These are phyloP conservation scores for Stictonetta naevosa DNA, from an alignment of 2,113 vertebrate species.

Conservation along the genomic window DNA sequence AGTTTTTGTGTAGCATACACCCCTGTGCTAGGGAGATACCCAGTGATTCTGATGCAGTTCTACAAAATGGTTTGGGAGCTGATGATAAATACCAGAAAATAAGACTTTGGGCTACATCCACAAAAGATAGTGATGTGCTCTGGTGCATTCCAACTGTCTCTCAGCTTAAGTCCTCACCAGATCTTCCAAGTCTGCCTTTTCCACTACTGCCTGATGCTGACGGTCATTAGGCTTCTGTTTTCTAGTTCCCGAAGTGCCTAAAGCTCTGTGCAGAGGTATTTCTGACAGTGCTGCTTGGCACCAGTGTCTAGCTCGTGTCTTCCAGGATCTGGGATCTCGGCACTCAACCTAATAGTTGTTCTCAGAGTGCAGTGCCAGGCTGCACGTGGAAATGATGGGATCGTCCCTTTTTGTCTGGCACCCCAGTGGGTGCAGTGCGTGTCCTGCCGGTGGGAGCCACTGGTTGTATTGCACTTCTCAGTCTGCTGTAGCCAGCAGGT, in stretches of 20 bases:
- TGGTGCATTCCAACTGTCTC: not conserved
- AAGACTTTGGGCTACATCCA: not conserved
- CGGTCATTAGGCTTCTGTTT: not conserved
- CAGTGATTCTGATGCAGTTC: not conserved
- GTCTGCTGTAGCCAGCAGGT: not conserved
- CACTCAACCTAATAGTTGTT: not conserved
- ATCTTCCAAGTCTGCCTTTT: not conserved
- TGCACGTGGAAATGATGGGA: not conserved
- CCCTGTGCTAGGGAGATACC: not conserved
- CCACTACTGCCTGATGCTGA: not conserved
- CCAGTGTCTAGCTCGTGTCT: not conserved
- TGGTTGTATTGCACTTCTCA: not conserved
- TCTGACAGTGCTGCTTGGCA: not conserved
- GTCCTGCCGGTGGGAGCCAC: not conserved
- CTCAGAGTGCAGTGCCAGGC: not conserved
- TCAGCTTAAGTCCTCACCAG: not conserved
- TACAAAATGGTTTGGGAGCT: not conserved
- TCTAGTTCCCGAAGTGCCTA: not conserved
- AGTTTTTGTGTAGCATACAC: not conserved
- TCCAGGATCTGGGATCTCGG: not conserved
- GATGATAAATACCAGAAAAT: not conserved
- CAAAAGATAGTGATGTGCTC: not conserved
- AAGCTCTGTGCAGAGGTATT: not conserved
- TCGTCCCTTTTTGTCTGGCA: not conserved
- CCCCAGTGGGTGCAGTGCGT: accelerated